Conservation (phyloP, 2,113 vertebrate genomes). For the Melanocharis versteri region DNA sequence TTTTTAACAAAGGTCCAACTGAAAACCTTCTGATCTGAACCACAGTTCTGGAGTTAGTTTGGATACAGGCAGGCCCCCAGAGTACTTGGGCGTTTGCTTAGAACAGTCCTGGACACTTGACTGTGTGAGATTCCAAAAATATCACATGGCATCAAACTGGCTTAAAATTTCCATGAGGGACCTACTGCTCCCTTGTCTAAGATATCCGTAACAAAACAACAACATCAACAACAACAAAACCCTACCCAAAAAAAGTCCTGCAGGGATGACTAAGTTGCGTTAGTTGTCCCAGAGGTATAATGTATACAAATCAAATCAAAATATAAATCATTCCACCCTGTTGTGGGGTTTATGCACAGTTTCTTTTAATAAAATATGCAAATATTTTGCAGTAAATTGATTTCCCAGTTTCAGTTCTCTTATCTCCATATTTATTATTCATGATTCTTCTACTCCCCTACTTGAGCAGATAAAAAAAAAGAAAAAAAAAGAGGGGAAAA, state of each 20-base stretch:
- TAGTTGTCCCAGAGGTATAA: constrained; percentile 66
- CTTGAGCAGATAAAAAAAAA: constrained; percentile 36
- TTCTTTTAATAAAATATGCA: constrained; percentile 87
- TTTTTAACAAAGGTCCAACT: constrained; percentile 37
- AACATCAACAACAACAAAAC: constrained; percentile 42
- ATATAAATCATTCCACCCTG: constrained; percentile 73
- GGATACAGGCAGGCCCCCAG: background rate
- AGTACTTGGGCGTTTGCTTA: background rate
- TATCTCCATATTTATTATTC: constrained; percentile 84
- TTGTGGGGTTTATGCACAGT: constrained; percentile 74
- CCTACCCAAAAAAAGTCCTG: constrained; percentile 27
- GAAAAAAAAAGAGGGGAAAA: background rate
- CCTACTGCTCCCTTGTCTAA: background rate
- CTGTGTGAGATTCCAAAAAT: background rate
- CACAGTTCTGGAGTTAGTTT: constrained; percentile 2
- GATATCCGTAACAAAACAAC: constrained; percentile 30
- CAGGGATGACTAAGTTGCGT: constrained; percentile 57
- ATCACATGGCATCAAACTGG: background rate
- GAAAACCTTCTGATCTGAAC: constrained; percentile 68
- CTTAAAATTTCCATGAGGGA: background rate
- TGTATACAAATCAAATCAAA: constrained; percentile 79
- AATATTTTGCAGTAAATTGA: constrained; percentile 84
- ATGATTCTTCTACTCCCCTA: constrained; percentile 70
- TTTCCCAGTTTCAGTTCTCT: constrained; percentile 82
- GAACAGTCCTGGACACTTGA: background rate